These are phyloP conservation scores for Cataglyphis cursor DNA, from an alignment of 2,888 invertebrate species.

Conservation along the genomic window DNA sequence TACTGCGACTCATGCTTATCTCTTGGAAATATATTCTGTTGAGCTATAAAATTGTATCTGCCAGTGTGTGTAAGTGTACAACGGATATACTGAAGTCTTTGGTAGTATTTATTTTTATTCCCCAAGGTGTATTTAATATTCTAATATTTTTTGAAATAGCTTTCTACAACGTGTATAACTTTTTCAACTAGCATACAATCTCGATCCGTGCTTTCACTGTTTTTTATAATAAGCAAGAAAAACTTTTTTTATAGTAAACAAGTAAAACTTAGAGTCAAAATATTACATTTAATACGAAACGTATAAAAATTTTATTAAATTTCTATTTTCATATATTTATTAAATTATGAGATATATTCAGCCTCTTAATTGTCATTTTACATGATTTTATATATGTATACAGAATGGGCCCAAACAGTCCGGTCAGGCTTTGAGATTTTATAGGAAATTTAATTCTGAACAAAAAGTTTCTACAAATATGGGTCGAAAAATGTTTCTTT, in stretches of 20 bases:
- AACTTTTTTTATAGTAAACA: background rate
- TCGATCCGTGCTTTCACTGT: background rate
- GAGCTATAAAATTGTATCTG: background rate
- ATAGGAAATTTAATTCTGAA: no score
- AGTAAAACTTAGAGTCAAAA: background rate
- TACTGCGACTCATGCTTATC: constrained; percentile 13
- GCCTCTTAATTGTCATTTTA: background rate
- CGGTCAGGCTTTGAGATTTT: no score
- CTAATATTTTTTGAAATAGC: background rate
- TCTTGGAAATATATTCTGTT: background rate
- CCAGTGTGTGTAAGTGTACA: background rate
- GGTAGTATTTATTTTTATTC: constrained; percentile 8
- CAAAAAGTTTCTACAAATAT: no score
- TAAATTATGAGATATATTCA: background rate
- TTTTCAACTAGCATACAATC: background rate
- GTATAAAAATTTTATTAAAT: background rate
- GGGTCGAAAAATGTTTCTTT: no score
- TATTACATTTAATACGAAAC: background rate
- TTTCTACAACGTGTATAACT: background rate
- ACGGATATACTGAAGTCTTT: background rate
- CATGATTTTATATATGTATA: no score
- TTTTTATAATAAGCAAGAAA: background rate
- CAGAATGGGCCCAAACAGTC: no score
- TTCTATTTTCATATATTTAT: background rate
- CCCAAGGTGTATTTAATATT: background rate